phyloP scores from a whole-genome alignment of 2,797 vertebrate genomes.

The Staurois parvus region DNA sequence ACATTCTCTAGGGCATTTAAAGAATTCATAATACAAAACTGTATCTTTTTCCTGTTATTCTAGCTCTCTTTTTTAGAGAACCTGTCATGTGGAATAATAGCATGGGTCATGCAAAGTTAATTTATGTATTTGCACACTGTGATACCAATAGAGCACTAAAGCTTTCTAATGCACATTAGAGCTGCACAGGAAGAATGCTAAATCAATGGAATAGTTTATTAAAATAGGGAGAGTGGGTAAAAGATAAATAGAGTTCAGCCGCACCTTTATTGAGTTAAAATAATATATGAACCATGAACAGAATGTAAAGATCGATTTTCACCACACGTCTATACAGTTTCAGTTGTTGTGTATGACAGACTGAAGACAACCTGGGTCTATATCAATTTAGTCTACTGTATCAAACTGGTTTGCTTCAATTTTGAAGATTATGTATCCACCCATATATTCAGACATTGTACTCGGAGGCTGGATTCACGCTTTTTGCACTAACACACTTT shows the following conservation, averaged over 20 bases:
- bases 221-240: constrained; percentile 23
- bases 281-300: constrained; percentile 26
- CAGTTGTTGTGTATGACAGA: constrained; percentile 1
- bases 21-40: constrained; percentile 21
- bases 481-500: too few species aligned
- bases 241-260: constrained; percentile 35
- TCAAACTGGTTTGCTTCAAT: neutral
- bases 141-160: neutral
- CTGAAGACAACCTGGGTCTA: neutral
- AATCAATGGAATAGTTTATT: constrained; percentile 46
- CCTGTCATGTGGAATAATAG: constrained; percentile 32
- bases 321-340: constrained; percentile 1
- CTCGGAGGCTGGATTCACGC: too few species aligned
- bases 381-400: neutral
- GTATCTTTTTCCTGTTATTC: neutral
- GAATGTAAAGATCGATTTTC: constrained; percentile 35
- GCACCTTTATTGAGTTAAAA: constrained; percentile 35
- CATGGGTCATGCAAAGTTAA: constrained; percentile 39
- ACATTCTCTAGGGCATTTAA: neutral
- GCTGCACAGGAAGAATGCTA: constrained; percentile 31
- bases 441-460: neutral
- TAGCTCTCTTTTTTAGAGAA: neutral
- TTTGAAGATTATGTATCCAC: neutral
- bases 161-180: constrained; percentile 35
- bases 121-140: constrained; percentile 44